Conservation (phyloP, 2,888 invertebrate genomes). For the Desoria tigrina region DNA sequence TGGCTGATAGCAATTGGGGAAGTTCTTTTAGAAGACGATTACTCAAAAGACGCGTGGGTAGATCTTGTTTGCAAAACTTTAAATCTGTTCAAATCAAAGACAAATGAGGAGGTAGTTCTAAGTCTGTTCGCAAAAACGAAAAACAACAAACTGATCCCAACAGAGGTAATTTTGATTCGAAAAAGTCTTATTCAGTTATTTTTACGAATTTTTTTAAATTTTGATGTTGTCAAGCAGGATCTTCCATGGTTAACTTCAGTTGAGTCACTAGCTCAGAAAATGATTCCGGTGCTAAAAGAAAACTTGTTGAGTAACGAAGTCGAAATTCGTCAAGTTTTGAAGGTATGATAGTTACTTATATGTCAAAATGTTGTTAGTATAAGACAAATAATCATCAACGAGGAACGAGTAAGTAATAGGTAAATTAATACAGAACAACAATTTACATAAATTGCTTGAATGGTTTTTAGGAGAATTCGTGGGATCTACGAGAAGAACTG, state of each 20-base stretch:
- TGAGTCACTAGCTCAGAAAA: slow-evolving; percentile 46
- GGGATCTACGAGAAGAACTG: slow-evolving; percentile 48
- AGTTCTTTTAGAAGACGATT: slow-evolving; percentile 39
- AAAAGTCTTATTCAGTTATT: too few relatives aligned
- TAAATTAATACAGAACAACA: too few relatives aligned
- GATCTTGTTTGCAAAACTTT: slow-evolving; percentile 46
- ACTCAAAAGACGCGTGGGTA: slow-evolving; percentile 29
- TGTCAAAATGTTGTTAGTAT: too few relatives aligned
- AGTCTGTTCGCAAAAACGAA: slow-evolving; percentile 44
- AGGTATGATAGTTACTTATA: slow-evolving; percentile 35
- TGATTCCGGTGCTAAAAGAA: slow-evolving; percentile 51
- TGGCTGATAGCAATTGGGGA: slow-evolving; percentile 48
- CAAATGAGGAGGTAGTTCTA: slow-evolving; percentile 47
- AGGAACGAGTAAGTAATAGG: too few relatives aligned
- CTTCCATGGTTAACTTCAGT: slow-evolving; percentile 48
- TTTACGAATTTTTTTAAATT: too few relatives aligned
- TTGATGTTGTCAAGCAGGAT: slow-evolving; percentile 29
- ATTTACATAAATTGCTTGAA: not conserved
- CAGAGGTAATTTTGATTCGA: slow-evolving; percentile 27
- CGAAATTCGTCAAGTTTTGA: slow-evolving; percentile 41
- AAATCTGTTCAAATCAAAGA: slow-evolving; percentile 47
- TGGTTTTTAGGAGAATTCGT: slow-evolving; percentile 46
- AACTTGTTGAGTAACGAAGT: slow-evolving; percentile 33
- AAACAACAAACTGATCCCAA: slow-evolving; percentile 41
- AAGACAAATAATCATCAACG: too few relatives aligned